These are phyloP conservation scores for Cardiocondyla obscurior DNA, from an alignment of 1,140 invertebrate genomes.

Conservation along the genomic window DNA sequence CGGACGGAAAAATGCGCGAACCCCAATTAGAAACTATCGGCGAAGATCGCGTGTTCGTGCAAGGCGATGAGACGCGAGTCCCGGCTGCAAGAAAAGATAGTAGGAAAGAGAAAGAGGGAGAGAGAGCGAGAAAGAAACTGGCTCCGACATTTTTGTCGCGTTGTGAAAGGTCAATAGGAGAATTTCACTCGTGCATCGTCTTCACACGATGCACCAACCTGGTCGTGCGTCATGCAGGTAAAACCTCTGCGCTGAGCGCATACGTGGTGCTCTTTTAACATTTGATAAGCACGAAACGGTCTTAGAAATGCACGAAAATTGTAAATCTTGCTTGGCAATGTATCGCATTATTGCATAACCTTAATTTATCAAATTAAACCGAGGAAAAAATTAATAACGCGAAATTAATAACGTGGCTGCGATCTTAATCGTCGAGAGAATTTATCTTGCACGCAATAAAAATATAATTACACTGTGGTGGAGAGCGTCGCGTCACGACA, in stretches of 20 bases:
- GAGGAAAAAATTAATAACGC: not conserved
- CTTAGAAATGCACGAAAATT: not conserved
- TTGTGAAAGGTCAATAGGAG: slow-evolving; percentile 81
- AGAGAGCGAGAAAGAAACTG: slow-evolving; percentile 71
- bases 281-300: slow-evolving; percentile 35
- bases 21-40: slow-evolving; percentile 69
- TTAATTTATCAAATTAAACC: not conserved
- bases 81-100: slow-evolving; percentile 20
- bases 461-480: slow-evolving; percentile 21
- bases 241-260: slow-evolving; percentile 11
- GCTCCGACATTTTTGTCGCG: slow-evolving; percentile 77
- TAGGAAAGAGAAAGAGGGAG: slow-evolving; percentile 35
- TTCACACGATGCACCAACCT: slow-evolving; percentile 70
- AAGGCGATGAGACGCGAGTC: slow-evolving; percentile 55
- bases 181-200: slow-evolving; percentile 81
- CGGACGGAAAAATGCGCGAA: slow-evolving; percentile 48
- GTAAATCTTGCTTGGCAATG: not conserved
- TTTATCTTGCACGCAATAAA: slow-evolving; percentile 3
- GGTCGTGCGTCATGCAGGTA: slow-evolving; percentile 41
- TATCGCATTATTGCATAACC: not conserved
- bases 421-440: not conserved
- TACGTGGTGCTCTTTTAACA: not conserved
- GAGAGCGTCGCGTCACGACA: not conserved
- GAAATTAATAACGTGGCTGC: slow-evolving; percentile 28
- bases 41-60: slow-evolving; percentile 69